Percentiles rank a stretch among this genome's conserved stretches.
phyloP scores from a whole-genome alignment of 2,797 vertebrate species.

The Silurus aristotelis region DNA sequence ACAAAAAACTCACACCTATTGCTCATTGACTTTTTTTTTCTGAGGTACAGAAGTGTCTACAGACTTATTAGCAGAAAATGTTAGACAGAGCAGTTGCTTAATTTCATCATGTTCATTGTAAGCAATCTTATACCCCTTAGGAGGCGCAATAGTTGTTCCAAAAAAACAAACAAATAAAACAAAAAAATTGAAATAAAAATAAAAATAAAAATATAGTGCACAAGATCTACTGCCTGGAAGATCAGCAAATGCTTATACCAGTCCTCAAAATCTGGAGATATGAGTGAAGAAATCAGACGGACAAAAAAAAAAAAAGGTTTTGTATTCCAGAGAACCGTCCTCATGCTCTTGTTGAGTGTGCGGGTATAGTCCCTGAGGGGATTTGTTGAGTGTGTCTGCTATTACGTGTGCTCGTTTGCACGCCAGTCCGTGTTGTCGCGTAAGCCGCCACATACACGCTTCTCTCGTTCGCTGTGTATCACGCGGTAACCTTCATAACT shows the following conservation, averaged over 20 bases:
- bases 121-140: slow-evolving; percentile 55
- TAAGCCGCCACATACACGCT: neutral
- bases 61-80: slow-evolving; percentile 64
- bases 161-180: slow-evolving; percentile 26
- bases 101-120: slow-evolving; percentile 15
- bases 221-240: slow-evolving; percentile 58
- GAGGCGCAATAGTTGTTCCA: slow-evolving; percentile 60
- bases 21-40: slow-evolving; percentile 64
- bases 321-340: slow-evolving; percentile 20
- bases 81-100: slow-evolving; percentile 20
- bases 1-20: slow-evolving; percentile 68
- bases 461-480: slow-evolving; percentile 1
- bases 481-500: slow-evolving; percentile 28
- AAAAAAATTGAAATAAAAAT: too few species aligned
- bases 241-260: slow-evolving; percentile 47
- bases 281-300: slow-evolving; percentile 8
- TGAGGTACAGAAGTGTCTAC: slow-evolving; percentile 75
- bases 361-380: slow-evolving; percentile 42
- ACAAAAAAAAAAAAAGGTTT: neutral
- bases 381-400: slow-evolving; percentile 20
- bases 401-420: slow-evolving; percentile 24
- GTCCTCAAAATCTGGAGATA: slow-evolving; percentile 9
- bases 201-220: slow-evolving; percentile 39
- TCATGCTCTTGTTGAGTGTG: slow-evolving; percentile 23
- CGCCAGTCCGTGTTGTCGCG: neutral